Evolutionary conservation across 2,888 invertebrate species (phyloP).

Genomic region (Rhagophthalmus giganteus): DNA sequence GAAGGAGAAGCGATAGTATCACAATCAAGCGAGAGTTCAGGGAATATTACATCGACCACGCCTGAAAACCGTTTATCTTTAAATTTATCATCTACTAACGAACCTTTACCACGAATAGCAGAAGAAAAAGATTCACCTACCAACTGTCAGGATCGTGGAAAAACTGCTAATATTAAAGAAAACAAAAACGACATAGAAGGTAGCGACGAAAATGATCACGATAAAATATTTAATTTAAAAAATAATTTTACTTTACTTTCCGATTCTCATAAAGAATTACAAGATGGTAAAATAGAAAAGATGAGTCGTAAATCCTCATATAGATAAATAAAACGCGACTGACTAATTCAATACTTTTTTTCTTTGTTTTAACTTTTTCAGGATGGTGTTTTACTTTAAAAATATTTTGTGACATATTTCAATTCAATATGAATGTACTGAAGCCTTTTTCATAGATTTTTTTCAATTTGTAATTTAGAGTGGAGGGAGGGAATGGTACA

Average conservation of each 20-base stretch:
- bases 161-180: conserved; percentile 11
- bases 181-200: conserved; percentile 6
- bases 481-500: too few species aligned
- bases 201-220: conserved; percentile 2
- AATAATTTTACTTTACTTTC: conserved; percentile 2
- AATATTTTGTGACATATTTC: too few species aligned
- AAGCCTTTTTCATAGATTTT: too few species aligned
- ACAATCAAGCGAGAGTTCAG: conserved; percentile 15
- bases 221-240: conserved; percentile 3
- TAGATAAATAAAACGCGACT: conserved; percentile 9
- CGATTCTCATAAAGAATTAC: conserved; percentile 7
- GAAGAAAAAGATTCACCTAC: conserved; percentile 86
- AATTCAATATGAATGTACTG: conserved; percentile 9
- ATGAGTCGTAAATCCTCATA: conserved; percentile 14
- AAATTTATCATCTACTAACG: conserved; percentile 58
- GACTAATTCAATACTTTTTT: conserved; percentile 11
- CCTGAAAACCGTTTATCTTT: conserved; percentile 53
- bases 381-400: too few species aligned
- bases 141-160: conserved; percentile 48
- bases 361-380: conserved; percentile 17
- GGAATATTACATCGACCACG: conserved; percentile 16
- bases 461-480: too few species aligned
- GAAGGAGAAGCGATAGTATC: conserved; percentile 38
- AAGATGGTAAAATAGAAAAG: conserved; percentile 15
- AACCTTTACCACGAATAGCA: conserved; percentile 78